phyloP scores from a whole-genome alignment of 2,888 invertebrate genomes.

The Archips crataeganus region DNA sequence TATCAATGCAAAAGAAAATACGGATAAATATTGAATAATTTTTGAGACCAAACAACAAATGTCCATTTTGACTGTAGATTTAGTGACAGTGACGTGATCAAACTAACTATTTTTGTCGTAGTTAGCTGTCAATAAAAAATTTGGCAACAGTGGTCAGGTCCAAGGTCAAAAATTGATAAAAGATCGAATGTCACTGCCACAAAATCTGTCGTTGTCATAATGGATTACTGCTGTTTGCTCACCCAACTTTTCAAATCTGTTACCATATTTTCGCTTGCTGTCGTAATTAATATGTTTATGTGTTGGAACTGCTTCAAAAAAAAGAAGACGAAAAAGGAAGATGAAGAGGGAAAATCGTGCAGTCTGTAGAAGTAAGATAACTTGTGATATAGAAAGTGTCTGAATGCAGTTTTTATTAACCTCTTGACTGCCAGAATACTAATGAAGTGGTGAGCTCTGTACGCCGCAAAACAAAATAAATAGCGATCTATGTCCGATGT shows the following conservation, averaged over 20 bases:
- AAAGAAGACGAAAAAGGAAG: neutral
- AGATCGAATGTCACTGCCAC: neutral
- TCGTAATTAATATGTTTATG: neutral
- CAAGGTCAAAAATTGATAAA: neutral
- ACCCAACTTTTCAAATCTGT: neutral
- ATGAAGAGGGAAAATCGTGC: neutral
- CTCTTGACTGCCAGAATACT: too few species aligned
- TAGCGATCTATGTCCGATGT: too few species aligned
- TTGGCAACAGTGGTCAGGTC: neutral
- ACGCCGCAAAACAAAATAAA: too few species aligned
- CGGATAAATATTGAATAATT: neutral
- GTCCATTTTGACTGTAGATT: neutral
- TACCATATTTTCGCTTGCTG: neutral
- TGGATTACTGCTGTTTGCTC: neutral
- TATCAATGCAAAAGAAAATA: neutral
- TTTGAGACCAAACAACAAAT: neutral
- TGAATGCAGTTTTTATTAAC: too few species aligned
- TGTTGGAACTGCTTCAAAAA: conserved; percentile 1
- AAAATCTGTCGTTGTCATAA: conserved; percentile 5
- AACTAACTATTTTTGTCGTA: neutral
- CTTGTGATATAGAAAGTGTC: too few species aligned
- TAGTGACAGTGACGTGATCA: neutral
- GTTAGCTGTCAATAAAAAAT: neutral
- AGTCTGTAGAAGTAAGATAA: neutral
- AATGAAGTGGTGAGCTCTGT: too few species aligned